Percentiles rank a stretch among this genome's conserved stretches.
phyloP scores from a whole-genome alignment of 2,797 vertebrate genomes.

The Enteromius fasciolatus region DNA sequence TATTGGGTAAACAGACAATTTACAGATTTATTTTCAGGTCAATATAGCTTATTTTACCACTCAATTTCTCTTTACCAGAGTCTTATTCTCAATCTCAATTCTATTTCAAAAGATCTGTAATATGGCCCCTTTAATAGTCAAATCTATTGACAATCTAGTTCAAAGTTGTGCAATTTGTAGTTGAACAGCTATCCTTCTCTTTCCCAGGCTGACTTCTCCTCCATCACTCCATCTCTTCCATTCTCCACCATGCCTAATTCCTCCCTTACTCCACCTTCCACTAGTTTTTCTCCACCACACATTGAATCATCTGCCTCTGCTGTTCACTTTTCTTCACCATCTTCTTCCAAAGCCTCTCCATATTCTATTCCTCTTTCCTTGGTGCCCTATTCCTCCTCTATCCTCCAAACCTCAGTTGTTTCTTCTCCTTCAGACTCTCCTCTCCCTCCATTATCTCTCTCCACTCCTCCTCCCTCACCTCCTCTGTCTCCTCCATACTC shows the following conservation, averaged over 20 bases:
- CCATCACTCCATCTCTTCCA: slow-evolving; percentile 55
- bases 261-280: slow-evolving; percentile 61
- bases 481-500: slow-evolving; percentile 39
- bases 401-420: slow-evolving; percentile 16
- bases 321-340: slow-evolving; percentile 7
- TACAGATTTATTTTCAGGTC: neutral
- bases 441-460: slow-evolving; percentile 33
- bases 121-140: slow-evolving; percentile 9
- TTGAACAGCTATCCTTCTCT: slow-evolving; percentile 45
- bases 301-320: neutral
- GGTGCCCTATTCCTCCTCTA: neutral
- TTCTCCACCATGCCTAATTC: slow-evolving; percentile 61
- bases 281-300: slow-evolving; percentile 55
- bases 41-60: neutral
- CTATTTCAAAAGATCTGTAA: neutral
- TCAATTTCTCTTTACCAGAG: neutral
- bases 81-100: neutral
- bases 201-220: slow-evolving; percentile 66
- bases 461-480: slow-evolving; percentile 32
- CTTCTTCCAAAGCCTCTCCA: slow-evolving; percentile 1
- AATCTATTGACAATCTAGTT: neutral
- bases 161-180: slow-evolving; percentile 12
- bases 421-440: slow-evolving; percentile 32
- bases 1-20: neutral
- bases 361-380: neutral